A percentile compares a stretch with the other conserved stretches of the same genome.
phyloP scores from a whole-genome alignment of 2,797 vertebrate genomes.

The Phalloptychus januarius region DNA sequence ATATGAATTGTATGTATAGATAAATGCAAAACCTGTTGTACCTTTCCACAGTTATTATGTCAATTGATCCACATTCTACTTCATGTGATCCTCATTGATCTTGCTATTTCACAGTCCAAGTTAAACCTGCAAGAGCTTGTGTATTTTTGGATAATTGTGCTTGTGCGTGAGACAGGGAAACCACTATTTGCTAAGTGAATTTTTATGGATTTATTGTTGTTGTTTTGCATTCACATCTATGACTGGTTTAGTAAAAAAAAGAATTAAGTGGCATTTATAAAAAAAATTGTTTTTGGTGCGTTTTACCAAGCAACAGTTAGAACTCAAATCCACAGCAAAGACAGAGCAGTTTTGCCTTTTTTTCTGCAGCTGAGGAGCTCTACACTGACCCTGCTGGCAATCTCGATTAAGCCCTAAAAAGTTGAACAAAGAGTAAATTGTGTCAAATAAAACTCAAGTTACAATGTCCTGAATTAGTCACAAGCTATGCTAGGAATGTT shows the following conservation, averaged over 20 bases:
- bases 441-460: not conserved
- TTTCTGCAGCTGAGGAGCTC: not conserved
- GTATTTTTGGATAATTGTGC: constrained; percentile 18
- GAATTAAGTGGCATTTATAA: too few relatives aligned
- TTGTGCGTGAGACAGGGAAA: constrained; percentile 7
- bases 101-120: constrained; percentile 50
- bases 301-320: too few relatives aligned
- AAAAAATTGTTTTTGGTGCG: too few relatives aligned
- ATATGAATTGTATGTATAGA: constrained; percentile 21
- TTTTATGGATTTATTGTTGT: too few relatives aligned
- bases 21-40: constrained; percentile 11
- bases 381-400: not conserved
- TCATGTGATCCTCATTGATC: constrained; percentile 66
- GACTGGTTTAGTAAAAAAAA: too few relatives aligned
- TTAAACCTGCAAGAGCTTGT: constrained; percentile 34
- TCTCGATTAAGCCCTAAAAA: not conserved
- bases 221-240: too few relatives aligned
- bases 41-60: constrained; percentile 52
- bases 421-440: not conserved
- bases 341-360: not conserved
- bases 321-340: too few relatives aligned
- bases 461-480: not conserved
- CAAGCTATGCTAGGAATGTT: not conserved
- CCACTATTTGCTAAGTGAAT: not conserved
- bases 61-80: constrained; percentile 63